Percentiles rank a stretch among this genome's conserved stretches.
phyloP scores from a whole-genome alignment of 2,888 invertebrate genomes.

The Amiota communis region DNA sequence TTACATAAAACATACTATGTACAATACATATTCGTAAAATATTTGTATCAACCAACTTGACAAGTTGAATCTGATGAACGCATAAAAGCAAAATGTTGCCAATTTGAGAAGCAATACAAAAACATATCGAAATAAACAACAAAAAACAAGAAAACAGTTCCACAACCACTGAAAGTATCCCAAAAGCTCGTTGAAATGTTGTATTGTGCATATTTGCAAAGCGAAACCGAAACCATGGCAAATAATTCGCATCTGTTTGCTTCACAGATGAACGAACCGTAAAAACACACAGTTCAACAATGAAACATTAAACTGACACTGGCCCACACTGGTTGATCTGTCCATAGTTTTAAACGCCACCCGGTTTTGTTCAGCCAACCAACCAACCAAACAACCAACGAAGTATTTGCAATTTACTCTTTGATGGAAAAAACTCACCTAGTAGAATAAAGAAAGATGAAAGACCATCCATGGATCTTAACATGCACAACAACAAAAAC shows the following conservation, averaged over 20 bases:
- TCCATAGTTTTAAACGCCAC: no score
- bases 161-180: not conserved
- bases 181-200: not conserved
- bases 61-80: not conserved
- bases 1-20: no score
- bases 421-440: not conserved
- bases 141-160: not conserved
- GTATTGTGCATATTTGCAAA: slow-evolving; percentile 33
- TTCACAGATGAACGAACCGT: slow-evolving; percentile 27
- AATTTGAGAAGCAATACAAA: not conserved
- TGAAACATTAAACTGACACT: not conserved
- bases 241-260: slow-evolving; percentile 46
- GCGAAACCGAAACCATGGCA: slow-evolving; percentile 51
- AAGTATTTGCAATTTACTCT: slow-evolving; percentile 1
- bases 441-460: no score
- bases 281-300: not conserved
- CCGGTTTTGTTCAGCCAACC: no score
- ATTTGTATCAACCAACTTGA: no score
- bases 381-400: not conserved
- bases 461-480: no score
- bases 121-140: not conserved
- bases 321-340: no score
- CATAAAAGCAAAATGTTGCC: slow-evolving; percentile 5
- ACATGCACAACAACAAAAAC: not conserved
- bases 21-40: no score